phyloP scores from a whole-genome alignment of 2,113 vertebrate species.

The Amia ocellicauda region DNA sequence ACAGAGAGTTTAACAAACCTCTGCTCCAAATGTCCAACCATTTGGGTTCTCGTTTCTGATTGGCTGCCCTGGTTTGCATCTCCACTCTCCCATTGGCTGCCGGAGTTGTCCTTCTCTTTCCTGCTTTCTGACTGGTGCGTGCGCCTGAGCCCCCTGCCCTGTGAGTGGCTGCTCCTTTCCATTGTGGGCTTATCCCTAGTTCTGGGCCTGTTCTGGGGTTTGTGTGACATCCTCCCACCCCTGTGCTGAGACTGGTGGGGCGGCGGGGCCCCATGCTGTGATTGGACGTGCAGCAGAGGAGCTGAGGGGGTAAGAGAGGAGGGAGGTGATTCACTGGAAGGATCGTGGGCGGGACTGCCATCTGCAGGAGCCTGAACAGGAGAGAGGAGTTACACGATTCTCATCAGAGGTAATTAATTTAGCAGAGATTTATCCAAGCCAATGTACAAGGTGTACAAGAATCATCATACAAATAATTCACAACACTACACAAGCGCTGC shows the following conservation, averaged over 20 bases:
- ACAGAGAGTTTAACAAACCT: too few relatives aligned
- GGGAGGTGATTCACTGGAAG: constrained; percentile 2
- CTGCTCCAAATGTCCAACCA: neutral
- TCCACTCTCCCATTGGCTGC: constrained; percentile 14
- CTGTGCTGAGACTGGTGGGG: constrained; percentile 25
- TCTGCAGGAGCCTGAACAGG: constrained; percentile 39
- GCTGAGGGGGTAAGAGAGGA: constrained; percentile 18
- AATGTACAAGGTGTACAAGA: neutral
- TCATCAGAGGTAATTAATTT: too few relatives aligned
- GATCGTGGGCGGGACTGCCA: constrained; percentile 30
- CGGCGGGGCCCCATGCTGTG: constrained; percentile 16
- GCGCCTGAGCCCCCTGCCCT: neutral
- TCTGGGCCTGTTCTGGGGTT: constrained; percentile 1
- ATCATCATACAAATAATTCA: neutral
- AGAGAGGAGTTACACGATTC: too few relatives aligned
- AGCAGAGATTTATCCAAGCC: too few relatives aligned
- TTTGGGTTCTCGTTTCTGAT: neutral
- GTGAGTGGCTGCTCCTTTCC: constrained; percentile 32
- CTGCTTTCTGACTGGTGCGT: constrained; percentile 28
- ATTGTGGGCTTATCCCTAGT: constrained; percentile 34
- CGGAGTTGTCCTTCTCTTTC: constrained; percentile 29
- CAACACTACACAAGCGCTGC: neutral
- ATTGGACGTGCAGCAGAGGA: neutral
- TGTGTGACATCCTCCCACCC: neutral
- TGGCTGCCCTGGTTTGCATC: constrained; percentile 20